Percentiles rank a stretch among this genome's conserved stretches.
Evolutionary conservation across 1,140 invertebrate species (phyloP).

Genomic region (Drosophila hydei): DNA sequence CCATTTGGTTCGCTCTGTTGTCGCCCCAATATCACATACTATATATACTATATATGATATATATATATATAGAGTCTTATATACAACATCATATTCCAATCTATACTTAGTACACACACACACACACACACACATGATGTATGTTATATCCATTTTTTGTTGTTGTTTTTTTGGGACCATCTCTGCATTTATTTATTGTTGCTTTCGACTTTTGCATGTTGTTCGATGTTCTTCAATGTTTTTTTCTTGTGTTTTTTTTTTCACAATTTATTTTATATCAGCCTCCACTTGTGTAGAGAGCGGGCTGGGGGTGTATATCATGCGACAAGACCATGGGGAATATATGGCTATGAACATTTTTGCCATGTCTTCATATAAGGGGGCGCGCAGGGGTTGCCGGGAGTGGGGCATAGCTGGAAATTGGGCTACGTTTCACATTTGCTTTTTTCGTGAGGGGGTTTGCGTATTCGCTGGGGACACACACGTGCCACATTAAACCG

Average conservation of each 20-base stretch:
- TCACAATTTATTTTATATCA: slow-evolving; percentile 72
- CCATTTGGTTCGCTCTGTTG: slow-evolving; percentile 29
- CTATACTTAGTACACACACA: slow-evolving; percentile 29
- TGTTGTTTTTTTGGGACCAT: slow-evolving; percentile 31
- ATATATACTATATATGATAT: slow-evolving; percentile 10
- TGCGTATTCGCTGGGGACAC: slow-evolving; percentile 33
- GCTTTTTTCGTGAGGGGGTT: background rate
- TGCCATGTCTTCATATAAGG: background rate
- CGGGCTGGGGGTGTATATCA: slow-evolving; percentile 9
- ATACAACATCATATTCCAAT: slow-evolving; percentile 14
- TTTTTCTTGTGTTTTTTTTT: slow-evolving; percentile 29
- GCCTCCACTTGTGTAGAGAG: background rate
- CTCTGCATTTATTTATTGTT: slow-evolving; percentile 74
- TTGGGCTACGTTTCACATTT: slow-evolving; percentile 10
- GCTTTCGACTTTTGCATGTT: slow-evolving; percentile 42
- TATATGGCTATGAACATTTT: slow-evolving; percentile 14
- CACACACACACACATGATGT: slow-evolving; percentile 9
- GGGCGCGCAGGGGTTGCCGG: background rate
- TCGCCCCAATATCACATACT: slow-evolving; percentile 27
- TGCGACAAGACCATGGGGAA: slow-evolving; percentile 17
- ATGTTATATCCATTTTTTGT: slow-evolving; percentile 31
- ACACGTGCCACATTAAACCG: slow-evolving; percentile 50
- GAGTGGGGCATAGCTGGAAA: background rate
- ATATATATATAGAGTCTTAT: background rate
- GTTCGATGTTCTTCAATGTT: slow-evolving; percentile 21